A percentile compares a stretch with the other conserved stretches of the same genome.
Evolutionary conservation across 2,113 vertebrate species (phyloP).

Genomic region (Aphelocoma coerulescens): DNA sequence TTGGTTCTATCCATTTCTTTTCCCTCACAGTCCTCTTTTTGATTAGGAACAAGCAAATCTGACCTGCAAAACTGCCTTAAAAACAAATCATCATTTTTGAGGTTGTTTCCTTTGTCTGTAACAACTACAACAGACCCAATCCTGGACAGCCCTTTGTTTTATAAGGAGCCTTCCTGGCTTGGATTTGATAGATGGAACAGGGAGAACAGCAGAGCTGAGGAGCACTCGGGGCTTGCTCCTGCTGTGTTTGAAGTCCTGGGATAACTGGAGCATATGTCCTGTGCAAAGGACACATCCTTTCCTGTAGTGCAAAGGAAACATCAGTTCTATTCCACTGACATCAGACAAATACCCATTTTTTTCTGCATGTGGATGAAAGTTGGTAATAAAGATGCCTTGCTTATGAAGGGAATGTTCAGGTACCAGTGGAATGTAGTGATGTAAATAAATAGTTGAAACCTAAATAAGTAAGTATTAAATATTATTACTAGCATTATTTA

Average conservation of each 20-base stretch:
- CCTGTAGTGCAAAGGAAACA: not conserved
- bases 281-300: not conserved
- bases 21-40: not conserved
- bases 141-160: not conserved
- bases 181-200: not conserved
- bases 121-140: not conserved
- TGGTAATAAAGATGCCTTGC: not conserved
- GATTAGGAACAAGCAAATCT: not conserved
- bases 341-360: not conserved
- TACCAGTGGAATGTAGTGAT: not conserved
- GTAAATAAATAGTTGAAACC: not conserved
- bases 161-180: not conserved
- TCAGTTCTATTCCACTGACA: not conserved
- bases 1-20: not conserved
- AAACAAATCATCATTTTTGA: not conserved
- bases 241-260: not conserved
- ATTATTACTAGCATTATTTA: not conserved
- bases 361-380: not conserved
- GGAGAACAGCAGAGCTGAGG: not conserved
- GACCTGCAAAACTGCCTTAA: not conserved
- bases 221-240: not conserved
- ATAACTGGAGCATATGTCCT: not conserved
- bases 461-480: not conserved
- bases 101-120: not conserved
- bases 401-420: not conserved